Base-by-base conservation (phyloP, 2,797 vertebrate species). In the Enteromius mattozi region DNA sequence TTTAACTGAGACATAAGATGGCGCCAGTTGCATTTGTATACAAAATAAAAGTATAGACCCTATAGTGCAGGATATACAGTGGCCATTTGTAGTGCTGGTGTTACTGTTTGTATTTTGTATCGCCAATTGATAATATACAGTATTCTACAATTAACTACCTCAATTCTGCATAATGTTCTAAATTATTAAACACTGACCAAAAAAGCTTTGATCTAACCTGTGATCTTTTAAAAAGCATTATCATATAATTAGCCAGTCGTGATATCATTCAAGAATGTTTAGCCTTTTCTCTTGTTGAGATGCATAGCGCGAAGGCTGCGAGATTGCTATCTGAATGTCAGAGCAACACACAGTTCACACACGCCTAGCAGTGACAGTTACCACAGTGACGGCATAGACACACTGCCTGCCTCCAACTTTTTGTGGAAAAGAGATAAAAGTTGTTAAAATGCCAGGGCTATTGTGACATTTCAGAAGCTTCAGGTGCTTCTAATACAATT, bases 371-470 rank as follows among this genome's bases (percentile, higher is more conserved):
- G 63, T 90, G 91, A 91, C 91, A 86, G 90, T 89, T 91, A 77
- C 88, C 85, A 82, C 87, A 82, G 80, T 82, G 69, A 90, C 88
- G 86, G 65, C 88, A 86, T 75, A 10, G 86, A 87, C 88, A 87
- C 89, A 90, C 81, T 83, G 81, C 87, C 89, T 89, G 89, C 87
- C 87, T 72, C 86, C 86, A 91, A 90, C 93, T 94, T 94, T 92
- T 92, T 88, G 89, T 88, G 87, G 70, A 83, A 87, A 54, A 54
- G 89, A 94, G 94, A 95, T 95, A 94, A 95, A 94, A 94, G 79
- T 92, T 93, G 88, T 87, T 90, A 87, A 95, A 95, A 95, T 95
- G 94, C 92, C 94, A 95, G 70, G 90, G 89, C 88, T 91, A 92
- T 93, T 93, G 94, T 94, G 95, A 91, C 94, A 95, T 95, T 95